These are phyloP conservation scores for Delphinapterus leucas DNA, from an alignment of 2,113 vertebrate species.

Conservation along the genomic window DNA sequence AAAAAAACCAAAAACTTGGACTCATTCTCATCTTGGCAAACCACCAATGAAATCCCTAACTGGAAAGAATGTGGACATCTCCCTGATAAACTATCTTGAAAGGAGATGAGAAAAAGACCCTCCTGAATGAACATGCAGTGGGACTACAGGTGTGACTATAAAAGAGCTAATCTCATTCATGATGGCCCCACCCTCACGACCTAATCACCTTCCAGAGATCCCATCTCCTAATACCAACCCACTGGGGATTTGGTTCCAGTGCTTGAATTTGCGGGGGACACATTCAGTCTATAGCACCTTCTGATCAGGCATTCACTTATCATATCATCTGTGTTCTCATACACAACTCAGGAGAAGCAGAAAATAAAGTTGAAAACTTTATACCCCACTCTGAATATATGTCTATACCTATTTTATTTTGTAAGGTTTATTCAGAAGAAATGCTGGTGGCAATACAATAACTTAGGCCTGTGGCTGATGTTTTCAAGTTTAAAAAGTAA, in stretches of 20 bases:
- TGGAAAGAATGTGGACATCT: not conserved
- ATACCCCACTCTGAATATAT: not conserved
- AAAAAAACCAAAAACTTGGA: not conserved
- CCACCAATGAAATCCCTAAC: not conserved
- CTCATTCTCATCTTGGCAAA: not conserved
- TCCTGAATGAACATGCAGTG: not conserved
- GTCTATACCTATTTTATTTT: not conserved
- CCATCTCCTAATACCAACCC: not conserved
- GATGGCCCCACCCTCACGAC: not conserved
- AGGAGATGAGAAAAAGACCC: not conserved
- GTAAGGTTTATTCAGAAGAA: not conserved
- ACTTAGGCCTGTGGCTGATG: not conserved
- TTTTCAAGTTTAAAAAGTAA: conserved; percentile 9
- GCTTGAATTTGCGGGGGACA: not conserved
- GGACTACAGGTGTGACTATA: not conserved
- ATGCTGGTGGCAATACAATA: not conserved
- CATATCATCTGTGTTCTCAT: not conserved
- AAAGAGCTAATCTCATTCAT: not conserved
- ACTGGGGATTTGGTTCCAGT: not conserved
- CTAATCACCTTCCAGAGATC: not conserved
- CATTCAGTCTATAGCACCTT: not conserved
- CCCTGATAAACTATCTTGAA: not conserved
- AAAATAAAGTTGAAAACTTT: not conserved
- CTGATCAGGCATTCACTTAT: not conserved
- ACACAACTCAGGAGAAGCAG: not conserved